Evolutionary conservation across 2,888 invertebrate genomes (phyloP).

Genomic region (Aromia moschata): DNA sequence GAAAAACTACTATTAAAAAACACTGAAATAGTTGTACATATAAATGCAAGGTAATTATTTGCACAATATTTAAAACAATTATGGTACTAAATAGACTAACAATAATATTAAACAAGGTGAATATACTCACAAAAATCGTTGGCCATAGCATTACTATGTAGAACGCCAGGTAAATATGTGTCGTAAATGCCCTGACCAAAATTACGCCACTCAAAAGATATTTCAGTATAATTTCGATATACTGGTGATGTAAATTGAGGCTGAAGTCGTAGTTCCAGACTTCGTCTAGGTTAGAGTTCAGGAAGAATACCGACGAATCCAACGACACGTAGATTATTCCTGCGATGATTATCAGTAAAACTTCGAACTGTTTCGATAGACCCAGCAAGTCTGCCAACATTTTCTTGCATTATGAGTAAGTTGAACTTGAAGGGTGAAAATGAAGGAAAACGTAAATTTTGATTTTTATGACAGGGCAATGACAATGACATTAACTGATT

Average conservation of each 20-base stretch:
- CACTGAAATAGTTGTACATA: too few relatives aligned
- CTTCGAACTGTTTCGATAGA: constrained; percentile 65
- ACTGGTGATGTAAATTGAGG: constrained; percentile 58
- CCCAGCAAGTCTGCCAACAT: constrained; percentile 54
- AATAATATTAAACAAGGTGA: too few relatives aligned
- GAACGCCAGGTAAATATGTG: constrained; percentile 67
- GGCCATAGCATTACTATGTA: constrained; percentile 69
- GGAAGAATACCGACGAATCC: constrained; percentile 67
- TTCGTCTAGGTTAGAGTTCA: constrained; percentile 67
- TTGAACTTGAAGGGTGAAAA: background rate
- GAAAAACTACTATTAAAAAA: too few relatives aligned
- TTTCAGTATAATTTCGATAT: constrained; percentile 64
- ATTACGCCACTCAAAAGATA: constrained; percentile 66
- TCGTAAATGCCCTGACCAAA: constrained; percentile 67
- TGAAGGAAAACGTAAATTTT: constrained; percentile 19
- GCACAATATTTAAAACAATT: too few relatives aligned
- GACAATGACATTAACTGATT: constrained; percentile 8
- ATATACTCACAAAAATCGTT: constrained; percentile 64
- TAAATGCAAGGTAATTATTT: too few relatives aligned
- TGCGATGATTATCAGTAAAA: constrained; percentile 66
- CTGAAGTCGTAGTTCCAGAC: constrained; percentile 68
- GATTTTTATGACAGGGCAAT: too few relatives aligned
- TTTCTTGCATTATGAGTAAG: constrained; percentile 13
- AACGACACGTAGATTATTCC: constrained; percentile 66
- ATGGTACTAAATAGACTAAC: too few relatives aligned